phyloP scores from a whole-genome alignment of 2,797 vertebrate species.

The Vireo griseus region DNA sequence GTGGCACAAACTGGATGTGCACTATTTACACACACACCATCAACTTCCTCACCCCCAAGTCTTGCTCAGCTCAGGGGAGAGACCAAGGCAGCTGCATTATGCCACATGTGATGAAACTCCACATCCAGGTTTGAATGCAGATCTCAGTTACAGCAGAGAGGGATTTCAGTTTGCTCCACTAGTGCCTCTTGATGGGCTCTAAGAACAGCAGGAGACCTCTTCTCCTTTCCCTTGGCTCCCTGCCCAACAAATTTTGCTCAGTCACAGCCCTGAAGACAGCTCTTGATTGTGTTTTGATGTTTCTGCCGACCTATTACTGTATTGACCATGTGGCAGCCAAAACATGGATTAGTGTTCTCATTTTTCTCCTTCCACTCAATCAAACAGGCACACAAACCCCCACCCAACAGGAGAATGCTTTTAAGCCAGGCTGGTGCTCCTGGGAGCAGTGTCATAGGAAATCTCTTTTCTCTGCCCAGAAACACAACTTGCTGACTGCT shows the following conservation, averaged over 20 bases:
- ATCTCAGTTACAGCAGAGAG: not conserved
- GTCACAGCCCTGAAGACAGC: conserved; percentile 74
- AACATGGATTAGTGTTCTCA: conserved; percentile 86
- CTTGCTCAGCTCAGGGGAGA: not conserved
- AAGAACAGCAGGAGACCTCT: not conserved
- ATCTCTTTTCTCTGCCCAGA: conserved; percentile 79
- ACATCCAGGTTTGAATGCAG: not conserved
- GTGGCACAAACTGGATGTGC: not conserved
- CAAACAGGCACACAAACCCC: conserved; percentile 71
- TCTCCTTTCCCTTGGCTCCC: conserved; percentile 48
- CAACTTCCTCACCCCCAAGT: not conserved
- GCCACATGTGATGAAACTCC: not conserved
- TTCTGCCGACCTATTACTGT: conserved; percentile 85
- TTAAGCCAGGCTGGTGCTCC: conserved; percentile 69
- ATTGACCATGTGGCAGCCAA: conserved; percentile 86
- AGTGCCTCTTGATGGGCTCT: not conserved
- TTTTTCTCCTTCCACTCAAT: conserved; percentile 83
- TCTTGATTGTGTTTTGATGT: conserved; percentile 96
- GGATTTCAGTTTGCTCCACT: not conserved
- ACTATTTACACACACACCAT: not conserved
- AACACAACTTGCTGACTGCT: not conserved
- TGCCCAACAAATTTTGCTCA: conserved; percentile 64
- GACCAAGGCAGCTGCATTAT: not conserved
- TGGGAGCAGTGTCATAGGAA: conserved; percentile 76
- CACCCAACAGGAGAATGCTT: conserved; percentile 74